Evolutionary conservation across 2,797 vertebrate species (phyloP), one percentile per base, ranked within the genome.

Genomic region (Pantherophis alleghaniensis): DNA sequence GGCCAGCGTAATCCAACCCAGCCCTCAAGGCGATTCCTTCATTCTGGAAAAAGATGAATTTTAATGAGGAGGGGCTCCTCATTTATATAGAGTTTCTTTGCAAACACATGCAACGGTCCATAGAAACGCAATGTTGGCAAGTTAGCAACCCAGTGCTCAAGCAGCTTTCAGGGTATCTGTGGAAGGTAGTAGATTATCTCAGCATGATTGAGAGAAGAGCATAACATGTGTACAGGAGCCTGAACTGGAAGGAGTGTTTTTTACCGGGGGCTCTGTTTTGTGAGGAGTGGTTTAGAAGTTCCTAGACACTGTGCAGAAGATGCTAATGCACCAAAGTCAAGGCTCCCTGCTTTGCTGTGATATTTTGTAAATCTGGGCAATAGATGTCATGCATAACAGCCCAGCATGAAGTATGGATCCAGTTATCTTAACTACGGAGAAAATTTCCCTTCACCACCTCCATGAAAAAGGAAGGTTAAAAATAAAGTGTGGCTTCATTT

Each of bases 21-120:
- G 26, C n/a, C n/a, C 26, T 56, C 24, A 5, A 24, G 87, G 53
- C 37, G 13, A 18, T 7, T 26, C 1, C 91, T 94, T 53, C 89
- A n/a, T 90, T 57, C 60, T n/a, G 26, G 37, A 92, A 91, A 51
- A n/a, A 60, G 24, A 63, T 55, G 66, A 20, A 61, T 74, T 91
- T 47, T 91, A 93, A 91, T 60, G 74, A 89, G 61, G 88, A 93
- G 59, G 56, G 87, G 22, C 60, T 89, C 14, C 66, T 55, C 51
- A 83, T 59, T 51, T 89, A 56, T 53, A 37, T 59, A 91, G 13
- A 69, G n/a, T 26, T 26, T 63, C 79, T 86, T 69, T 90, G 88
- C 86, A 86, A 60, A 87, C 56, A 90, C 66, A 92, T 53, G 59
- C 16, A 24, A 86, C 1, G 61, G 66, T 57, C 55, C 10, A 79